phyloP scores from a whole-genome alignment of 2,113 vertebrate genomes.

The Caloenas nicobarica region DNA sequence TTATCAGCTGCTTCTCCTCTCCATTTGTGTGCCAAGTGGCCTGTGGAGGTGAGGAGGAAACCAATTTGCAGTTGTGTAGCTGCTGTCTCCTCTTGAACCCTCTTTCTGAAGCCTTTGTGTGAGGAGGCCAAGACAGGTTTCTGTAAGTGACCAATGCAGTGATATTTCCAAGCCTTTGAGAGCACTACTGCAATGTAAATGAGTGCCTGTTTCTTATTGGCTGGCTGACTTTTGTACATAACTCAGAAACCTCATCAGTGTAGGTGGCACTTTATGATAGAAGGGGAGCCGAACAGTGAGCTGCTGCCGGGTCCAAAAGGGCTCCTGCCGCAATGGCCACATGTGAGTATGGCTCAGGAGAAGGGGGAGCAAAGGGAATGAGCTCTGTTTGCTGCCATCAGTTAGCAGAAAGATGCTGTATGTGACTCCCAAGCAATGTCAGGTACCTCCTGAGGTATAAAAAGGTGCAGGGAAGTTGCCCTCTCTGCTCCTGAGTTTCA shows the following conservation, averaged over 20 bases:
- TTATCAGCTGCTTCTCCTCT: neutral
- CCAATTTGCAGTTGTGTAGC: neutral
- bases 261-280: neutral
- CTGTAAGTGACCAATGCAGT: neutral
- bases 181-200: neutral
- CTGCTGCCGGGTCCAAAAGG: neutral
- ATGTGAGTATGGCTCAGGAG: neutral
- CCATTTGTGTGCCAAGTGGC: neutral
- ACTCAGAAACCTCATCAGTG: neutral
- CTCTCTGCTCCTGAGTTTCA: neutral
- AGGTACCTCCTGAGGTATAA: neutral
- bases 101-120: neutral
- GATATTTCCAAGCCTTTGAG: neutral
- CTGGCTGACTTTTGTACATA: neutral
- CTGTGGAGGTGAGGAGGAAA: neutral
- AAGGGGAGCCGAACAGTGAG: neutral
- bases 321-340: accelerated
- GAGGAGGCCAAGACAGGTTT: neutral
- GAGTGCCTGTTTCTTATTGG: neutral
- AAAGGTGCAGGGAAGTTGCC: neutral
- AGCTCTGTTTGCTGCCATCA: neutral
- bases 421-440: neutral
- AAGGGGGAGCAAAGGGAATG: neutral
- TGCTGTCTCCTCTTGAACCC: neutral
- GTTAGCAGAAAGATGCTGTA: neutral